Evolutionary conservation across 2,888 invertebrate species (phyloP), one percentile per base, ranked within the genome.

Genomic region (Laothoe populi): DNA sequence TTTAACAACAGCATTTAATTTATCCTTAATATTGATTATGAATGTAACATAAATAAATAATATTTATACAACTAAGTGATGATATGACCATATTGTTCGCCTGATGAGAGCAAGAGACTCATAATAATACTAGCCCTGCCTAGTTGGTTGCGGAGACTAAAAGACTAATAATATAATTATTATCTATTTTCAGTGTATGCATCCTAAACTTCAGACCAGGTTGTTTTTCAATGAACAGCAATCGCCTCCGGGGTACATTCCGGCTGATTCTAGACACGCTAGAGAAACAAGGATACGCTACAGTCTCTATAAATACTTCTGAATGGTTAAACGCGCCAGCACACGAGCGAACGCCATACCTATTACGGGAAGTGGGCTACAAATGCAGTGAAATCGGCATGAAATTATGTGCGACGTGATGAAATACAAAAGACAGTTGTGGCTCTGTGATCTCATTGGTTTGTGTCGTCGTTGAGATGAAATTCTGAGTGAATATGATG

Each of bases 331-430:
- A 77, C 2, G 80, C 95, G 5, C 87, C 93, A 0, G 86, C 93
- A 46, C 89, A 93, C 71, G 95, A 96, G 81, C 94, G 93, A 71
- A 93, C 95, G 65, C 94, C 95, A 0, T 95, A 94, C 75, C 81
- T 96, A 40, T 93, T 95, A 92, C 88, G 94, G 46, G 93, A 94
- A 64, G 69, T 92, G 1, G 82, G 77, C 0, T 87, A 88, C 73
- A 87, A 79, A 86, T 95, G 82, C 81, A 93, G 85, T 60, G 92
- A 83, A 86, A 90, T 88, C 67, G 91, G 84, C 66, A 86, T 85
- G 77, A 90, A 85, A 62, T 67, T 90, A 0, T 74, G 81, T 0
- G 82, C 83, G 13, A 80, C 81, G 59, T 89, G 84, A 87, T 58
- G 35, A 4, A 38, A 46, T 7, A 46, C 24, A 11, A 31, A 45